A percentile compares a stretch with the other conserved stretches of the same genome.
These are phyloP conservation scores for Acleris laterana DNA, from an alignment of 2,888 invertebrate genomes.

Conservation along the genomic window DNA sequence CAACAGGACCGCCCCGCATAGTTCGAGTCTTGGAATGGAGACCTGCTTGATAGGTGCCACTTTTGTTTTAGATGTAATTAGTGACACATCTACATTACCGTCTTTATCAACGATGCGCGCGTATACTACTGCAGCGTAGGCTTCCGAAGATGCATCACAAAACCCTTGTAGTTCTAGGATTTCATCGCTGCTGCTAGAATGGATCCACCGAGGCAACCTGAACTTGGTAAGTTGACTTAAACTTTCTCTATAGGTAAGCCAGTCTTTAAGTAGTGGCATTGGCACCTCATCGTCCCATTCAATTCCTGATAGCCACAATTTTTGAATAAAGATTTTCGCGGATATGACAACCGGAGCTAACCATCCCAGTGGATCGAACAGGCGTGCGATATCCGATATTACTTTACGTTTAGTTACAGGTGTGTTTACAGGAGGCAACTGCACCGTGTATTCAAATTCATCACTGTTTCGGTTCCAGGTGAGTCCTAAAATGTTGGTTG, in stretches of 20 bases:
- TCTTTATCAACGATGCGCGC: too few relatives aligned
- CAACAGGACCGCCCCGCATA: neutral
- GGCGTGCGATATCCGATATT: neutral
- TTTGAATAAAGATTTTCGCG: constrained; percentile 3
- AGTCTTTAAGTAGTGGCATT: neutral
- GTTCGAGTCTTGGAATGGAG: neutral
- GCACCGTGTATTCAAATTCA: neutral
- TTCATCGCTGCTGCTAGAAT: neutral
- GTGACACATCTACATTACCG: too few relatives aligned
- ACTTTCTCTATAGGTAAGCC: neutral
- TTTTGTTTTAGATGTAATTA: too few relatives aligned
- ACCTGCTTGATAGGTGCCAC: neutral
- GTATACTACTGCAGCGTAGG: too few relatives aligned
- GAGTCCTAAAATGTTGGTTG: neutral
- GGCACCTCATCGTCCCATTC: neutral
- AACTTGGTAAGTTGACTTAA: neutral
- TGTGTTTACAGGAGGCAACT: neutral
- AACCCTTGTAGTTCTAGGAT: neutral
- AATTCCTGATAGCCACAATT: neutral
- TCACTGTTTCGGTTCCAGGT: neutral
- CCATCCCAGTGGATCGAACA: constrained; percentile 1
- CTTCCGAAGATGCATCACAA: neutral
- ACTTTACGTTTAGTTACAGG: neutral
- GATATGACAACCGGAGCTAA: neutral
- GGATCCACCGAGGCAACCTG: neutral